These are phyloP conservation scores for Lobophora halterata DNA, from an alignment of 2,888 invertebrate species.

Conservation along the genomic window DNA sequence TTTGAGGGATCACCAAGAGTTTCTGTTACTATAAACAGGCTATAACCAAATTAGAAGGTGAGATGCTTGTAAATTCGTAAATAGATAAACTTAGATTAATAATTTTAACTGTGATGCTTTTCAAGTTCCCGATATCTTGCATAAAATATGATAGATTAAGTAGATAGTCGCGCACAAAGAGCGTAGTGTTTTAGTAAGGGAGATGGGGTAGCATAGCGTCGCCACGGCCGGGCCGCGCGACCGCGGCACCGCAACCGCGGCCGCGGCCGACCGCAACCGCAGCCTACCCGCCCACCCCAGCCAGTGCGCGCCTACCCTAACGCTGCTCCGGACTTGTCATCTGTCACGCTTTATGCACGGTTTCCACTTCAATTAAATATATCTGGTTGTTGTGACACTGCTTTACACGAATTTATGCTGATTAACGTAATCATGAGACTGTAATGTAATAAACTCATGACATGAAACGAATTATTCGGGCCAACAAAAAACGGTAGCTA, in stretches of 20 bases:
- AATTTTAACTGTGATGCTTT: no score
- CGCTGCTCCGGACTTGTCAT: conserved; percentile 49
- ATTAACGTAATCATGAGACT: conserved; percentile 3
- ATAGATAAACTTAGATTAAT: no score
- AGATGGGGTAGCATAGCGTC: conserved; percentile 30
- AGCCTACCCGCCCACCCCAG: conserved; percentile 36
- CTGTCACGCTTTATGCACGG: conserved; percentile 36
- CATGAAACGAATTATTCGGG: not conserved
- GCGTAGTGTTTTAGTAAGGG: conserved; percentile 43
- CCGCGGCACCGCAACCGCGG: conserved; percentile 48
- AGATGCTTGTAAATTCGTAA: no score
- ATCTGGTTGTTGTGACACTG: conserved; percentile 24
- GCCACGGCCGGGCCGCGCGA: conserved; percentile 25
- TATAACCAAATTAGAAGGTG: no score
- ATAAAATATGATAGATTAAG: no score
- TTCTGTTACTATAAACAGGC: no score
- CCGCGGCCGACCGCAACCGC: conserved; percentile 52
- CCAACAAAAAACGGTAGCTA: not conserved
- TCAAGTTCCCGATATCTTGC: no score
- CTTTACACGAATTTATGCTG: conserved; percentile 6
- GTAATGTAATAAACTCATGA: not conserved
- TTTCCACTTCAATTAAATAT: conserved; percentile 40
- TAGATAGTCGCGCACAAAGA: conserved; percentile 33
- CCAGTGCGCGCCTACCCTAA: conserved; percentile 36
- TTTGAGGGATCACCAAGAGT: no score